Percentiles rank a stretch among this genome's conserved stretches.
Conservation (phyloP, 2,797 vertebrate species). For the Macropodus opercularis region DNA sequence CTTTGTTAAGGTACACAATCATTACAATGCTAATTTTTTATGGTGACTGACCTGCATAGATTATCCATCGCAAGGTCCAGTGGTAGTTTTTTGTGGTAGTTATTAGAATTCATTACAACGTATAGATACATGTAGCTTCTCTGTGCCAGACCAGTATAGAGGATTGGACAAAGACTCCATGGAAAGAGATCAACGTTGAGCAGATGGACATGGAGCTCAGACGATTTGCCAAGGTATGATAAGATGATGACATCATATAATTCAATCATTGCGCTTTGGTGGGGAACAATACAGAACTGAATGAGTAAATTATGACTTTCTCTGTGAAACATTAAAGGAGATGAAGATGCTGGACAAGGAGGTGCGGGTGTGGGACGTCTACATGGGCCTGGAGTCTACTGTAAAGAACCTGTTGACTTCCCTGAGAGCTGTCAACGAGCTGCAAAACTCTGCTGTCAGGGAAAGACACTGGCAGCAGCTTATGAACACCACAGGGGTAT, state of each 20-base stretch:
- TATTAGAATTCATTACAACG: background rate
- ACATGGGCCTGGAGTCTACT: conserved; percentile 74
- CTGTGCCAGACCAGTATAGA: conserved; percentile 82
- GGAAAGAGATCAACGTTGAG: conserved; percentile 91
- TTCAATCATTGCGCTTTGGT: no score
- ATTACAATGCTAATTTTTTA: background rate
- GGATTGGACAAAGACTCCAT: conserved; percentile 88
- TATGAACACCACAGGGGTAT: conserved; percentile 78
- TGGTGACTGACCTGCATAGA: background rate
- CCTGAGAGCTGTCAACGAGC: conserved; percentile 83
- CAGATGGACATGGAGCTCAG: conserved; percentile 89
- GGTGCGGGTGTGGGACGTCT: conserved; percentile 77
- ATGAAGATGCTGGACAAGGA: conserved; percentile 86
- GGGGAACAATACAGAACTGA: no score
- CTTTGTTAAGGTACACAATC: conserved; percentile 80
- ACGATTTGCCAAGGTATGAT: conserved; percentile 85
- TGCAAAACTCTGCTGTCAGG: conserved; percentile 78
- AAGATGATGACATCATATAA: no score
- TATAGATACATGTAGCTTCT: no score
- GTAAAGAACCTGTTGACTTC: conserved; percentile 83
- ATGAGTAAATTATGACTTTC: background rate
- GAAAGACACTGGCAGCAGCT: conserved; percentile 84
- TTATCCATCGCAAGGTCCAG: background rate
- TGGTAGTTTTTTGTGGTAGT: background rate
- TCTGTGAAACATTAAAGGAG: conserved; percentile 63